Evolutionary conservation across 2,888 invertebrate species (phyloP), one percentile per base, ranked within the genome.

Genomic region (Hypercompe scribonia): DNA sequence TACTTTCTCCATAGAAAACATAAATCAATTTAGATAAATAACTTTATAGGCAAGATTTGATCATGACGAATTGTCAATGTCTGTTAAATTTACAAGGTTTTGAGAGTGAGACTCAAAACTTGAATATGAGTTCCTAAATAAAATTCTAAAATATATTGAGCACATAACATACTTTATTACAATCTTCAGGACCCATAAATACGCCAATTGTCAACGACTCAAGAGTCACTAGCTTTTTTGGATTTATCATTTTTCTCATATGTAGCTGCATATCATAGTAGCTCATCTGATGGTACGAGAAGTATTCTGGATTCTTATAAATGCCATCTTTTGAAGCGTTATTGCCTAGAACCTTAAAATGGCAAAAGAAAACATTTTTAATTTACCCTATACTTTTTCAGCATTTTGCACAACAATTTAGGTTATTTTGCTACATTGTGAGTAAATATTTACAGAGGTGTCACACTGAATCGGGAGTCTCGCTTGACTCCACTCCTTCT

Each of bases 241-340:
- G 66, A 33, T 24, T 46, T 31, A 66, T 31, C 46, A 66, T 66
- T 66, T 64, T 64, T 28, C 70, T 70, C 65, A 70, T 36, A 65
- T 70, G 65, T 42, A 70, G 34, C 4, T 50, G 50, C n/a, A 70
- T 31, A 13, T 66, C 71, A 46, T 42, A 71, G 66, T 61, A 71
- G 42, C 58, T 61, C 71, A 71, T 71, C 7, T 71, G 65, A 31
- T 71, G 66, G 42, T 66, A 71, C 10, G 66, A 67, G 46, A 66
- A 71, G 21, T 66, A 71, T 58, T 71, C 71, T 33, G 71, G 71
- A 71, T 66, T 67, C 33, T 71, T 54, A 33, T 66, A 71, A 39
- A n/a, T 13, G 0, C 13, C 36, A 33, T 36, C n/a, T 71, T 71
- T 71, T 33, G 36, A 15, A n/a, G 42, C 64, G 15, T 33, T 39